These are phyloP conservation scores for Lepidurus arcticus DNA, from an alignment of 1,140 invertebrate genomes.

Conservation along the genomic window DNA sequence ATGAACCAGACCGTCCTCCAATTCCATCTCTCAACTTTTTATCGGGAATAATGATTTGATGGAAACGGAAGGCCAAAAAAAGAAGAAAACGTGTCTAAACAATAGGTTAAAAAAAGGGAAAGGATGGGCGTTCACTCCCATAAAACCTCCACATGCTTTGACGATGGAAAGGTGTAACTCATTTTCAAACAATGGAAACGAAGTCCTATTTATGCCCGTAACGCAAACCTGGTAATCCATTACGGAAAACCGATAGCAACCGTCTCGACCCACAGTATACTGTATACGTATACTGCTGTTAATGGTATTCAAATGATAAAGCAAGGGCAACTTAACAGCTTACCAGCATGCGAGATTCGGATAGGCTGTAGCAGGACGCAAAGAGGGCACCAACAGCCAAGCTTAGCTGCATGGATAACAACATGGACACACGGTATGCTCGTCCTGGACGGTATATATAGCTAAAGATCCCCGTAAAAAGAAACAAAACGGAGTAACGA, in stretches of 20 bases:
- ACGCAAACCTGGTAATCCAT: neutral
- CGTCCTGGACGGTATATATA: neutral
- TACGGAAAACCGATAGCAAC: conserved; percentile 3
- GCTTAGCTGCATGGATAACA: conserved; percentile 14
- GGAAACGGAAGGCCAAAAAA: neutral
- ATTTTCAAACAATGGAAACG: neutral
- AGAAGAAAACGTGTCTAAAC: neutral
- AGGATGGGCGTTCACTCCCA: neutral
- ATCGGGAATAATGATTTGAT: neutral
- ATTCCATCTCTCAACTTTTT: neutral
- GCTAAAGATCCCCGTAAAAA: neutral
- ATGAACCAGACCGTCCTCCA: too few relatives aligned
- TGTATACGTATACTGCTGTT: neutral
- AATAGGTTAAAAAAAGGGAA: neutral
- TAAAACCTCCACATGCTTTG: neutral
- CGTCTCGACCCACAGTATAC: neutral
- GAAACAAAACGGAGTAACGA: neutral
- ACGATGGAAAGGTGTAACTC: neutral
- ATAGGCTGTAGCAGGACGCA: neutral
- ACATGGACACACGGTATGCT: neutral
- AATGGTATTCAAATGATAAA: conserved; percentile 1
- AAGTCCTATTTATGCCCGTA: neutral
- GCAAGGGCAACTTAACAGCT: conserved; percentile 15
- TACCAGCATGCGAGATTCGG: conserved; percentile 10
- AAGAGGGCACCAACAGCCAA: neutral